phyloP scores from a whole-genome alignment of 1,140 invertebrate species.

The Riptortus pedestris region DNA sequence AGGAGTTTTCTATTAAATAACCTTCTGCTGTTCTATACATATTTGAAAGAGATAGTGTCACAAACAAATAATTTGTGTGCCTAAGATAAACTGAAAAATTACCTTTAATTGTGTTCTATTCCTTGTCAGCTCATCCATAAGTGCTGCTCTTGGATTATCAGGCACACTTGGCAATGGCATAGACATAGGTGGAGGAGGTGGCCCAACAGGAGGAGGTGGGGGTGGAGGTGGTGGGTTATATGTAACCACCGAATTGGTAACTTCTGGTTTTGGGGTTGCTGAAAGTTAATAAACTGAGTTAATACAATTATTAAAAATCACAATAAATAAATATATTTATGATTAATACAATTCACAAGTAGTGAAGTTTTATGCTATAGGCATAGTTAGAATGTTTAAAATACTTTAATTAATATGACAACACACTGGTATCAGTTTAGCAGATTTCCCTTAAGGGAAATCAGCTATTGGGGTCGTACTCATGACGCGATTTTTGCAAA shows the following conservation, averaged over 20 bases:
- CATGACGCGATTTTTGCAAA: no score
- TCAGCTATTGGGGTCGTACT: no score
- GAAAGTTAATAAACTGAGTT: background rate
- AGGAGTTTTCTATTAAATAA: background rate
- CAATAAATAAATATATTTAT: background rate
- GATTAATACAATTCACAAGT: no score
- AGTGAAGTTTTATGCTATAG: no score
- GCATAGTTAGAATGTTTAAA: no score
- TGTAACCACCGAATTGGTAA: background rate
- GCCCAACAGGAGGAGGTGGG: constrained; percentile 40
- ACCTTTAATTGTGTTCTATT: constrained; percentile 4
- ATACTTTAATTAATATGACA: background rate
- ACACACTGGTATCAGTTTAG: no score
- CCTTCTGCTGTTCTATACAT: background rate
- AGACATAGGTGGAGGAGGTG: constrained; percentile 36
- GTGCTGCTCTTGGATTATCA: constrained; percentile 44
- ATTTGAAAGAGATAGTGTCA: background rate
- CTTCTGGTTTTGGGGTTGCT: background rate
- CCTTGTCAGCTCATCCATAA: constrained; percentile 67
- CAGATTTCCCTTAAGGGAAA: no score
- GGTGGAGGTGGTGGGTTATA: constrained; percentile 32
- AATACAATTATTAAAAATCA: background rate
- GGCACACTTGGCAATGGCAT: constrained; percentile 30
- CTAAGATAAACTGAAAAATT: background rate
- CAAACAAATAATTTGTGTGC: background rate